phyloP scores from a whole-genome alignment of 1,140 invertebrate genomes.

The Leptopilina clavipes region DNA sequence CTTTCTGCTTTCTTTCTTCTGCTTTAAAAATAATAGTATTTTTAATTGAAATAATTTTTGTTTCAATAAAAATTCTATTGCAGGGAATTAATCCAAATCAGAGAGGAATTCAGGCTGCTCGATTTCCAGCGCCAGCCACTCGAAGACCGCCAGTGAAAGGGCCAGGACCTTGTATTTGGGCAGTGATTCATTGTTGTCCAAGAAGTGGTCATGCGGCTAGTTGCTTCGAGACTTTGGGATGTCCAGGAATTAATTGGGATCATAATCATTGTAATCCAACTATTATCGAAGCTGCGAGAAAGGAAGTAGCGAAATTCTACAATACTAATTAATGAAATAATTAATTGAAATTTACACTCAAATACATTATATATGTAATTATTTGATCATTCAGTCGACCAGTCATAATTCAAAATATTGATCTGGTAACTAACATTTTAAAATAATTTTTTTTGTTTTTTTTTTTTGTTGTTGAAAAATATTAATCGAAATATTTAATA shows the following conservation, averaged over 20 bases:
- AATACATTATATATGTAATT: not conserved
- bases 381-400: too few species aligned
- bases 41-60: too few species aligned
- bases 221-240: conserved; percentile 81
- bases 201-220: conserved; percentile 67
- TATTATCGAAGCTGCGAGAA: conserved; percentile 73
- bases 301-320: conserved; percentile 73
- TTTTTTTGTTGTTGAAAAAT: too few species aligned
- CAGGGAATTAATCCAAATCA: conserved; percentile 58
- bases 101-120: conserved; percentile 47
- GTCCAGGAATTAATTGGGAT: conserved; percentile 79
- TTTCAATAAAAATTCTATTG: not conserved
- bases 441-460: too few species aligned
- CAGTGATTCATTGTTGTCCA: conserved; percentile 80
- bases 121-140: conserved; percentile 58
- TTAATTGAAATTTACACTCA: not conserved
- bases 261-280: conserved; percentile 77
- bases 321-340: conserved; percentile 12
- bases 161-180: conserved; percentile 79
- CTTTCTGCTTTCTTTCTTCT: too few species aligned
- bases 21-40: too few species aligned
- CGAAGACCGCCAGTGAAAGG: conserved; percentile 53
- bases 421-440: too few species aligned
- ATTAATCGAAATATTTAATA: too few species aligned
- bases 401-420: too few species aligned